A percentile compares a stretch with the other conserved stretches of the same genome.
These are phyloP conservation scores for Merops nubicus DNA, from an alignment of 2,113 vertebrate species.

Conservation along the genomic window DNA sequence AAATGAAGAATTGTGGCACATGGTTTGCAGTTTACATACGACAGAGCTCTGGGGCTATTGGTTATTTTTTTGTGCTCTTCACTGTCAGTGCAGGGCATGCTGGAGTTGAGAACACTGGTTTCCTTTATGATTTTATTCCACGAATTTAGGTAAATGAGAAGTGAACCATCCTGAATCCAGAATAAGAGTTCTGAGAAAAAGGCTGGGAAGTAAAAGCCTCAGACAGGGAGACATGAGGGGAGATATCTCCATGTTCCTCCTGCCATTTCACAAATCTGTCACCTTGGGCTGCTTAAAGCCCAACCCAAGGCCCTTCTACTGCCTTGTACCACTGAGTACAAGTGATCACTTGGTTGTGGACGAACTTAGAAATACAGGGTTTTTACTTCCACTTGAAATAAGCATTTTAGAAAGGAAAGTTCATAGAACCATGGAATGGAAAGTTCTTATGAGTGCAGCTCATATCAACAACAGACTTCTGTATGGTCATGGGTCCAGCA, in stretches of 20 bases:
- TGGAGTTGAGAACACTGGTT: background rate
- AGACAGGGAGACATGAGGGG: background rate
- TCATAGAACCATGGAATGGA: background rate
- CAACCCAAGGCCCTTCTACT: background rate
- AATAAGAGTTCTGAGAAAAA: background rate
- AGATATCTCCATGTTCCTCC: background rate
- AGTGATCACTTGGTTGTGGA: background rate
- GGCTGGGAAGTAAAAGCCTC: background rate
- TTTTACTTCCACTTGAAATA: background rate
- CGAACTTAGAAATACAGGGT: background rate
- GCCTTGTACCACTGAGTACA: background rate
- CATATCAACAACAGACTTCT: background rate
- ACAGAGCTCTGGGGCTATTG: background rate
- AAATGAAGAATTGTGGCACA: background rate
- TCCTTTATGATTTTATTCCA: background rate
- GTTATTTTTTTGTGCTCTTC: background rate
- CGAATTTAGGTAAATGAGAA: background rate
- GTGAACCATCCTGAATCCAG: background rate
- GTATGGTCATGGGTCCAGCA: background rate
- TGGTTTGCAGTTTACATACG: background rate
- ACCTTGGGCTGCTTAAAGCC: background rate
- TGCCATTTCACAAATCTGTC: background rate
- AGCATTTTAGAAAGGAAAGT: background rate
- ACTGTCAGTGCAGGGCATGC: background rate
- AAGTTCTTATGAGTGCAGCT: background rate